Conservation (phyloP, 1,140 invertebrate species). For the Ectropis grisescens region DNA sequence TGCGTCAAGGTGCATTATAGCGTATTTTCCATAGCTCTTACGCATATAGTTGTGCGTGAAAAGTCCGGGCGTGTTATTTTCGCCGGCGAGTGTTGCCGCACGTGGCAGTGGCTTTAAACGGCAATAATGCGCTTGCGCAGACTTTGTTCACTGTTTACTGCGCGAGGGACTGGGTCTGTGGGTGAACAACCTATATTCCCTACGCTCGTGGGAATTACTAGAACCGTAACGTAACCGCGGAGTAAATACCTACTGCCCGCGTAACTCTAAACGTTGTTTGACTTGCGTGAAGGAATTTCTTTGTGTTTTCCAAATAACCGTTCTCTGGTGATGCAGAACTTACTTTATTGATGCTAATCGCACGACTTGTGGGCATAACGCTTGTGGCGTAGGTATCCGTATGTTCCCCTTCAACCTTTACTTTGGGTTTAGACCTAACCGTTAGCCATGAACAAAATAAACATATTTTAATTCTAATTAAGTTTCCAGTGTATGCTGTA, state of each 20-base stretch:
- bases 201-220: neutral
- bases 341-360: too few relatives aligned
- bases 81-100: constrained; percentile 46
- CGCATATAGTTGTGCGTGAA: constrained; percentile 24
- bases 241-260: too few relatives aligned
- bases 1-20: constrained; percentile 16
- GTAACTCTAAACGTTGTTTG: too few relatives aligned
- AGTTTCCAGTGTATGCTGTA: too few relatives aligned
- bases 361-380: too few relatives aligned
- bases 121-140: constrained; percentile 35
- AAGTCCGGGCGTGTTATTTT: constrained; percentile 56
- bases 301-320: neutral
- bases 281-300: neutral
- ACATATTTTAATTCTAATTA: too few relatives aligned
- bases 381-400: too few relatives aligned
- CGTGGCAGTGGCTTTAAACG: constrained; percentile 61
- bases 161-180: neutral
- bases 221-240: neutral
- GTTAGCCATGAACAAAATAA: too few relatives aligned
- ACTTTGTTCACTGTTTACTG: constrained; percentile 43
- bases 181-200: too few relatives aligned
- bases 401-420: too few relatives aligned
- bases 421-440: too few relatives aligned
- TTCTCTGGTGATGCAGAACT: too few relatives aligned
- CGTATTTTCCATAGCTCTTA: constrained; percentile 7